These are phyloP conservation scores for Tangachromis dhanisi DNA, from an alignment of 2,113 vertebrate species.

Conservation along the genomic window DNA sequence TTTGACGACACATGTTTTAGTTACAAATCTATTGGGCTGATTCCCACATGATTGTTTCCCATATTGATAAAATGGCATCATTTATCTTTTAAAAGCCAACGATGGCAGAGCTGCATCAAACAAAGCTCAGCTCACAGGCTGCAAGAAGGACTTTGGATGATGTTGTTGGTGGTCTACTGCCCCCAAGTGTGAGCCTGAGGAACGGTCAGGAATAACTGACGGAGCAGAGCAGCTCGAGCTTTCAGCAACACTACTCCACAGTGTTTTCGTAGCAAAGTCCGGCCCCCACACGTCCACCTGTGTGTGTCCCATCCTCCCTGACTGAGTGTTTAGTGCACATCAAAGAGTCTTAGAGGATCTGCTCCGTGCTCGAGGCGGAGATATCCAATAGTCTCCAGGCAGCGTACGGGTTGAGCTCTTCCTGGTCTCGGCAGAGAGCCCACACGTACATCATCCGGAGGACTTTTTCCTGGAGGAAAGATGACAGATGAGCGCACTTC, in stretches of 20 bases:
- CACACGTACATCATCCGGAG: constrained; percentile 92
- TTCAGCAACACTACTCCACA: not conserved
- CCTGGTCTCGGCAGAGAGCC: constrained; percentile 94
- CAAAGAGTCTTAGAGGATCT: constrained; percentile 79
- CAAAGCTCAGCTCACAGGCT: not conserved
- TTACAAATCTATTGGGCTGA: not conserved
- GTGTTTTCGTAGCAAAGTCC: not conserved
- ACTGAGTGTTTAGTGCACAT: not conserved
- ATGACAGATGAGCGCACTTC: not conserved
- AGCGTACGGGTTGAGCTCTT: constrained; percentile 85
- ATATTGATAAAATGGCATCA: not conserved
- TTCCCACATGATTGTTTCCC: not conserved
- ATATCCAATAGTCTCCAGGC: constrained; percentile 96
- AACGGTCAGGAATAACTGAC: not conserved
- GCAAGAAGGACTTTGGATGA: not conserved
- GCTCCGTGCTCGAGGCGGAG: constrained; percentile 89
- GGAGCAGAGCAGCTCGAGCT: not conserved
- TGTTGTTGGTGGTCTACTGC: constrained; percentile 16
- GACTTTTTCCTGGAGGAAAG: constrained; percentile 82
- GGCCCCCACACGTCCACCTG: not conserved
- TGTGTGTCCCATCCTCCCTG: not conserved
- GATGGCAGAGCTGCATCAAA: not conserved
- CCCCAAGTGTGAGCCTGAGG: constrained; percentile 34
- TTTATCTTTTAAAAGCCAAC: not conserved
- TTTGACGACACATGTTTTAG: not conserved